Evolutionary conservation across 2,113 vertebrate genomes (phyloP), one percentile per base, ranked within the genome.

Genomic region (Alces alces): DNA sequence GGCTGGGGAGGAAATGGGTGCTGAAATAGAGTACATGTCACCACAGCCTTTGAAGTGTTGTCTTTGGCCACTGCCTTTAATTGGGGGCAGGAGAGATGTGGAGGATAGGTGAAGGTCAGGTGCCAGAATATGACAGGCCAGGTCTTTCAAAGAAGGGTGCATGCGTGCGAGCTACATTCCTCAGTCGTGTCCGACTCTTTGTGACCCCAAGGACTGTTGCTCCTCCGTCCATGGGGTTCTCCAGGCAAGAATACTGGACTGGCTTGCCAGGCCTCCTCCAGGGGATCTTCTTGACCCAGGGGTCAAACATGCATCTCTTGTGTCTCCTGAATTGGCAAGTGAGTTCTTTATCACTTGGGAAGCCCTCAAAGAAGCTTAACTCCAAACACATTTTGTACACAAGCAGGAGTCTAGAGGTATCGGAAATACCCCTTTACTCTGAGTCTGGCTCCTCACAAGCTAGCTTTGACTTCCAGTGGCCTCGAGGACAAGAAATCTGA

Each of bases 121-220:
- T 4, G 16, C 45, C 25, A 16, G 50, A 30, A 3, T 1, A 25
- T 2, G 16, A 66, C 57, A 80, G 28, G 11, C 47, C 47, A 6
- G 17, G n/a, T 57, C 61, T 83, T 83, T 60, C 33, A 60, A 45
- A 76, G 78, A 76, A 79, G 23, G 16, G 23, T 36, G 66, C 17
- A 23, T 0, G 5, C 0, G 5, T 39, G 66, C 0, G n/a, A 36
- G 66, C 19, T 36, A 12, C 23, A n/a, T 5, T 39, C 66, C 13
- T 39, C 19, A 6, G 19, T 70, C 2, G 2, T 23, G 66, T 70
- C 66, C 0, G 1, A 1, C 19, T 39, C 66, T 70, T 12, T 6
- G 19, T 23, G 66, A 39, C 66, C n/a, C 19, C n/a, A 39, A 1
- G n/a, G 66, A 39, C n/a, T 23, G n/a, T 23, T 2, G 21, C 19